Conservation (phyloP, 1,140 invertebrate genomes). For the Melanaphis sacchari region DNA sequence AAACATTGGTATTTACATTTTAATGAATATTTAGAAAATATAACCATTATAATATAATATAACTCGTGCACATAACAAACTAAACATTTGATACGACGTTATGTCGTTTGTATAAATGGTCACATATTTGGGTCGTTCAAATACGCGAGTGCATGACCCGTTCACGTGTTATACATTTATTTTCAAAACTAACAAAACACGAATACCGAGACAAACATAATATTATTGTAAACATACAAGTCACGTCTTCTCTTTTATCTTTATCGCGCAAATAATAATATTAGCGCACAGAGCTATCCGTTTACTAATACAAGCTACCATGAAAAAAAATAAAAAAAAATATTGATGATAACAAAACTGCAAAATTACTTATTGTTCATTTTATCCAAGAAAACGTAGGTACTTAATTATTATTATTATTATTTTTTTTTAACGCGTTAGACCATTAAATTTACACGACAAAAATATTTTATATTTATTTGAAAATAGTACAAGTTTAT, state of each 20-base stretch:
- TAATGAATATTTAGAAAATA: neutral
- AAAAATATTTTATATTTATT: neutral
- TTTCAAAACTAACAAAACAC: neutral
- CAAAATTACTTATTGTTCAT: neutral
- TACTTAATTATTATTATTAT: neutral
- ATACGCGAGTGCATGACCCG: neutral
- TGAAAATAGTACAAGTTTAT: neutral
- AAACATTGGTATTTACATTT: no score
- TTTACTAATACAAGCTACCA: neutral
- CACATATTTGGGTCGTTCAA: neutral
- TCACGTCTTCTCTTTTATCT: neutral
- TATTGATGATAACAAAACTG: neutral
- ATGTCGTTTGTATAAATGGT: neutral
- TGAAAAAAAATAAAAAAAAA: neutral
- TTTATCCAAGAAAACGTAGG: neutral
- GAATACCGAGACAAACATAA: neutral
- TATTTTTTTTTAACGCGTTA: neutral
- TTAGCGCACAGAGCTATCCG: neutral
- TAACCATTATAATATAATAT: neutral
- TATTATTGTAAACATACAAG: conserved; percentile 9
- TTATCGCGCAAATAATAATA: neutral
- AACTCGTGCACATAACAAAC: no score
- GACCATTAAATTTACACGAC: neutral
- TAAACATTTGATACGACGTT: no score
- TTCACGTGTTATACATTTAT: neutral